Base-by-base conservation (phyloP, 2,113 vertebrate genomes). In the Morone saxatilis region DNA sequence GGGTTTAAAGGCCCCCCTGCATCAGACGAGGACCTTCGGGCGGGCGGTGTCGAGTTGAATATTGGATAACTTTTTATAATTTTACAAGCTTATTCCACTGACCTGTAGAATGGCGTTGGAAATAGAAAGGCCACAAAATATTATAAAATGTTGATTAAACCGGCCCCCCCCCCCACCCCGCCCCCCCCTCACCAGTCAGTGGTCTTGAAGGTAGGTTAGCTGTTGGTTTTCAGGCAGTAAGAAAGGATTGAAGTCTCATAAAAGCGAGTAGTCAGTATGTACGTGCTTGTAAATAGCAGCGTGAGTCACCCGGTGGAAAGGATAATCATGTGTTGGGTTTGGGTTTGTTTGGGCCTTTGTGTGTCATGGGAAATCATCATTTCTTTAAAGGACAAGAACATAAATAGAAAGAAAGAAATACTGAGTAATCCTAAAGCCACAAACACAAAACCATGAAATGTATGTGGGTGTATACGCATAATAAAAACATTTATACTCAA, bases 221-320 rank as follows among this genome's bases (percentile, higher is more conserved):
- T 45, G 43, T 36, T 9, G 38, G n/a, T n/a, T 41, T 71, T 83
- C 67, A 51, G 40, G 79, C 50, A 70, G 51, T 1, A 61, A 62
- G 38, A 17, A 45, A 47, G 40, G 45, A 36, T 65, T 65, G 51
- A 80, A 48, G 61, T 38, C 48, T 72, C 63, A 41, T 59, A 71
- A 86, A 78, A 81, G 62, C 20, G n/a, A 65, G 48, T 50, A 25
- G 67, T 36, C 69, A 76, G 66, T n/a, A 71, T 76, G 83, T 56
- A 25, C 0, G 13, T 69, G n/a, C 59, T 62, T 48, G 1, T 31
- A 43, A 72, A 70, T n/a, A 74, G 56, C 47, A 53, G 53, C 20
- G 1, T 76, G 76, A 89, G 61, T n/a, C n/a, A n/a, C n/a, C n/a
- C n/a, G n/a, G n/a, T n/a, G n/a, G n/a, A n/a, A n/a, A n/a, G n/a